A percentile compares a stretch with the other conserved stretches of the same genome.
Evolutionary conservation across 2,888 invertebrate species (phyloP).

Genomic region (Aquatica leii): DNA sequence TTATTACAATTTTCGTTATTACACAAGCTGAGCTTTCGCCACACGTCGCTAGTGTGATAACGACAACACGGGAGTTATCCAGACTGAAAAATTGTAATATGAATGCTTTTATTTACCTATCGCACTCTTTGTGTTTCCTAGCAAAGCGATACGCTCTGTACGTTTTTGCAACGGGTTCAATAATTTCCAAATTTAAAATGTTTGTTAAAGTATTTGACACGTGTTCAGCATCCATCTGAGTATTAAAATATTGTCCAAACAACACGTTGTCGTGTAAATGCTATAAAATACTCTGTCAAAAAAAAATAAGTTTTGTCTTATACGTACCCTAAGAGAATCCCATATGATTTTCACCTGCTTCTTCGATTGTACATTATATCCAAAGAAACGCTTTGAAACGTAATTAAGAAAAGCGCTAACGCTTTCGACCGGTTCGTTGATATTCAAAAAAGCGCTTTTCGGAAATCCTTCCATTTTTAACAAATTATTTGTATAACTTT

Average conservation of each 20-base stretch:
- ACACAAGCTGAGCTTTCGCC: too few relatives aligned
- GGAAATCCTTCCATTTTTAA: slow-evolving; percentile 80
- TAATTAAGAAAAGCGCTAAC: slow-evolving; percentile 74
- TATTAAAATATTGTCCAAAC: too few relatives aligned
- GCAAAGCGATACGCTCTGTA: slow-evolving; percentile 83
- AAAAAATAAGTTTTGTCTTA: too few relatives aligned
- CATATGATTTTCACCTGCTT: slow-evolving; percentile 80
- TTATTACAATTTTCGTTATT: too few relatives aligned
- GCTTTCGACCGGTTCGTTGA: slow-evolving; percentile 75
- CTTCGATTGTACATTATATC: slow-evolving; percentile 74
- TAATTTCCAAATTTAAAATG: slow-evolving; percentile 82
- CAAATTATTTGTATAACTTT: slow-evolving; percentile 67
- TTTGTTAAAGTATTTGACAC: slow-evolving; percentile 80
- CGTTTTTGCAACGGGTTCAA: slow-evolving; percentile 82
- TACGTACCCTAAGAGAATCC: slow-evolving; percentile 70
- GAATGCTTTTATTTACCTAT: slow-evolving; percentile 65
- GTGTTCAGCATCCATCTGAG: slow-evolving; percentile 71
- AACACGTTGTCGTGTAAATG: too few relatives aligned
- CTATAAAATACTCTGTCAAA: slow-evolving; percentile 2
- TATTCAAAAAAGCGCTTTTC: slow-evolving; percentile 73
- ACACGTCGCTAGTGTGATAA: too few relatives aligned
- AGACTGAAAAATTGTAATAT: too few relatives aligned
- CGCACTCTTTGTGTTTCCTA: slow-evolving; percentile 73
- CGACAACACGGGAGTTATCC: too few relatives aligned
- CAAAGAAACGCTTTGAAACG: slow-evolving; percentile 73